Base-by-base conservation (phyloP, 2,888 invertebrate species). In the Idaea dimidiata region DNA sequence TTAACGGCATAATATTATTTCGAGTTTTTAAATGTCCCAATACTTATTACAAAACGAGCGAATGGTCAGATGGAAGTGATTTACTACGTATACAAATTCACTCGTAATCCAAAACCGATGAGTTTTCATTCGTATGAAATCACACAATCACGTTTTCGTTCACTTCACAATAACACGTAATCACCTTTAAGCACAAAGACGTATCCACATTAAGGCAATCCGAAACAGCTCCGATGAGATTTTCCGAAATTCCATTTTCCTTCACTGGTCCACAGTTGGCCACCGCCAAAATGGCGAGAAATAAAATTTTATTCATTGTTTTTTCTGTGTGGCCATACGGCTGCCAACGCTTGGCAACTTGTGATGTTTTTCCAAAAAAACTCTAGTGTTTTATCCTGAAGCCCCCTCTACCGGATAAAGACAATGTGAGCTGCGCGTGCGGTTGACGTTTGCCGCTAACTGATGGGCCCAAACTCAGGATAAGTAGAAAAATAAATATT, bases 171-270 rank as follows among this genome's bases (percentile, higher is more conserved):
- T 74, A 72, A 67, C 77, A 78, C 76, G 74, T 80, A 84, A 81
- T 90, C 91, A 95, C 95, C 93, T 95, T 95, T 62, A 95, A 82
- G 80, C 95, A 95, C 78, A 94, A 81, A 24, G 93, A 85, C 31
- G 94, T 89, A 76, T 94, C 93, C 74, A 88, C 93, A 66, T 93
- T 92, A 58, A 94, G 91, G 74, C 95, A 95, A 75, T 94, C 94
- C n/a, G 87, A 83, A 14, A 92, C 84, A 10, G 85, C 89, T 79
- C 88, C 87, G 64, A 92, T 86, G 59, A 92, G 74, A 62, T 91
- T 91, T 76, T 92, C 92, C 59, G 89, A 87, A 24, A 89, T 72
- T 43, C 90, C 88, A 71, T 82, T 80, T 66, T 91, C 90, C 65
- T 86, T 83, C 64, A 91, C 83, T 54, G 92, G 92, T 18, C 78